Base-by-base conservation (phyloP, 2,113 vertebrate species). In the Macaca nemestrina region DNA sequence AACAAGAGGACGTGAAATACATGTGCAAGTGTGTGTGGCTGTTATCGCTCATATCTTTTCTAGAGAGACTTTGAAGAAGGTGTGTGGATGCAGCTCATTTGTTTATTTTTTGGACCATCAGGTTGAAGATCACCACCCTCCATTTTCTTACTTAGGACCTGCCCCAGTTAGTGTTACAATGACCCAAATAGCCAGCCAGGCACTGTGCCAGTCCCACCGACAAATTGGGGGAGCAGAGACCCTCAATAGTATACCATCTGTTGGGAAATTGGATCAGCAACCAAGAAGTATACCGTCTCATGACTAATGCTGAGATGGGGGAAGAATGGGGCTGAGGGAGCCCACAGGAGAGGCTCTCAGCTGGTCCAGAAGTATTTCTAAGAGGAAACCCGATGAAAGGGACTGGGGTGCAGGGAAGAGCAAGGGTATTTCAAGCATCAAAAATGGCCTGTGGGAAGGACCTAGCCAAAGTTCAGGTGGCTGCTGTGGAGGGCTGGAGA, bases 11-110 rank as follows among this genome's bases (percentile, higher is more conserved):
- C 22, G 8, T 32, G 38, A 52, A 68, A 30, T 38, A 23, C 1
- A 0, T 4, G 32, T 50, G 40, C 52, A 52, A 8, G 18, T 73
- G 80, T n/a, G 45, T 73, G 93, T 38, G 48, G n/a, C 32, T 40
- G 23, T 14, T 55, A 10, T 90, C 38, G 22, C 61, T 79, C 18
- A 1, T 35, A 8, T 32, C 16, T 78, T 64, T 87, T 79, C 80
- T 68, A 90, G 75, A 90, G 73, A 93, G 79, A 80, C 75, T 85
- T 76, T 45, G 94, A 86, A 68, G 83, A 88, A 45, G 32, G 20
- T 8, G 0, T 4, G 23, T 84, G 70, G 50, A 72, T 78, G 59
- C 64, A 92, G 48, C 43, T 38, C 30, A 55, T 52, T 84, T 40
- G 8, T 50, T 72, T 75, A 8, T 75, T 92, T 97, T 92, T 75